Evolutionary conservation across 2,888 invertebrate genomes (phyloP).

Genomic region (Ormia ochracea): DNA sequence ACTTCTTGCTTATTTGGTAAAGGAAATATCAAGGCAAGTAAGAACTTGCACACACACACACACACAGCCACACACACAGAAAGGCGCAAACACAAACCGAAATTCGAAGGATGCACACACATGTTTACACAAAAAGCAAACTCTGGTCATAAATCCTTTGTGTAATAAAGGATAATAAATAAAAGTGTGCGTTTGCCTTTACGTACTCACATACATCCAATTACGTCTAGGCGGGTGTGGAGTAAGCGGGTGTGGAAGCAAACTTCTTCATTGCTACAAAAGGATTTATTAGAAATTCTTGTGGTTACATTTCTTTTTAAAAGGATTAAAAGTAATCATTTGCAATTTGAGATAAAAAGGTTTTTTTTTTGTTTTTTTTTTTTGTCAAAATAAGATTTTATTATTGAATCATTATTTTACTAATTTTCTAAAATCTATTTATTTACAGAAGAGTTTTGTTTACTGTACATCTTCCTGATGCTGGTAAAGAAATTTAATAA

Average conservation of each 20-base stretch:
- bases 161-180: conserved; percentile 52
- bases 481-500: no score
- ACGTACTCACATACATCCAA: not conserved
- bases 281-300: conserved; percentile 50
- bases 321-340: conserved; percentile 46
- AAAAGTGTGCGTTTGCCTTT: conserved; percentile 15
- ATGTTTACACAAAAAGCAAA: conserved; percentile 7
- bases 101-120: no score
- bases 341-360: conserved; percentile 32
- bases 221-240: not conserved
- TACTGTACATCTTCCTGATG: no score
- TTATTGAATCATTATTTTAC: no score
- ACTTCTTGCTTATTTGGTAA: conserved; percentile 8
- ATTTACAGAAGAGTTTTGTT: no score
- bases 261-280: not conserved
- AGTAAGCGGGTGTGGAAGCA: not conserved
- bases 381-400: no score
- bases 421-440: no score
- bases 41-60: not conserved
- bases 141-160: conserved; percentile 51
- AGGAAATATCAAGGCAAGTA: conserved; percentile 20
- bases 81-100: no score
- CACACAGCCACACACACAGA: not conserved
- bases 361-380: no score
- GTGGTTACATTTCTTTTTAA: conserved; percentile 29